phyloP scores from a whole-genome alignment of 2,888 invertebrate species.

The Orchesella flavescens region DNA sequence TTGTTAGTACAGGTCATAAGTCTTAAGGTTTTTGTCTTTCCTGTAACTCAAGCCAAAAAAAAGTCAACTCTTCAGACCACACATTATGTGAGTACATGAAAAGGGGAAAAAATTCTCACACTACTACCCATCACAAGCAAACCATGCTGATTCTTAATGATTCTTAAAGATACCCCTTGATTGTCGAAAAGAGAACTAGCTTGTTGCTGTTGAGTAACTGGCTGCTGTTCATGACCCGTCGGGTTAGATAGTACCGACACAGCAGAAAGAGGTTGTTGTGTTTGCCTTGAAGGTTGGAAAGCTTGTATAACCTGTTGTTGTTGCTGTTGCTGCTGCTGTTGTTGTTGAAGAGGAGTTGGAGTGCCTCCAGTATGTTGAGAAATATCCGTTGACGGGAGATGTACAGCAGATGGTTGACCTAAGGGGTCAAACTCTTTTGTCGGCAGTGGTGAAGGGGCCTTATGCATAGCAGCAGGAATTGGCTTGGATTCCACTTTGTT shows the following conservation, averaged over 20 bases:
- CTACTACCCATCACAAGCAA: not conserved
- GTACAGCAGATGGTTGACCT: not conserved
- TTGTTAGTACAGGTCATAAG: not conserved
- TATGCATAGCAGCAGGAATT: too few species aligned
- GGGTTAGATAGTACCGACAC: constrained; percentile 10
- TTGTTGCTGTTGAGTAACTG: constrained; percentile 85
- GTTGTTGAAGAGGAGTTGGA: not conserved
- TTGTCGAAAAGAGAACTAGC: constrained; percentile 23
- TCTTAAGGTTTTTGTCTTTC: not conserved
- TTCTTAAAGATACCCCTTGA: constrained; percentile 9
- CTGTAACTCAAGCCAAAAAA: too few species aligned
- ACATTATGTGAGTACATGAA: too few species aligned
- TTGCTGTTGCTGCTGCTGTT: constrained; percentile 16
- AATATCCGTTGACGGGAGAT: not conserved
- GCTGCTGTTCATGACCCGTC: constrained; percentile 77
- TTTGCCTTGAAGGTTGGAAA: constrained; percentile 38
- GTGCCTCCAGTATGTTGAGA: not conserved
- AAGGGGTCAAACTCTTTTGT: constrained; percentile 46
- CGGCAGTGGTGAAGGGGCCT: not conserved
- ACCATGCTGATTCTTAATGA: not conserved
- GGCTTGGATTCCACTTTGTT: not conserved
- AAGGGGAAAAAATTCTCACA: not conserved
- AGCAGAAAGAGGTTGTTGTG: constrained; percentile 21
- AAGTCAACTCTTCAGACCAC: too few species aligned
- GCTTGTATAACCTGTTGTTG: constrained; percentile 51